Conservation (phyloP, 2,797 vertebrate genomes). For the Phoxinus dragarum region DNA sequence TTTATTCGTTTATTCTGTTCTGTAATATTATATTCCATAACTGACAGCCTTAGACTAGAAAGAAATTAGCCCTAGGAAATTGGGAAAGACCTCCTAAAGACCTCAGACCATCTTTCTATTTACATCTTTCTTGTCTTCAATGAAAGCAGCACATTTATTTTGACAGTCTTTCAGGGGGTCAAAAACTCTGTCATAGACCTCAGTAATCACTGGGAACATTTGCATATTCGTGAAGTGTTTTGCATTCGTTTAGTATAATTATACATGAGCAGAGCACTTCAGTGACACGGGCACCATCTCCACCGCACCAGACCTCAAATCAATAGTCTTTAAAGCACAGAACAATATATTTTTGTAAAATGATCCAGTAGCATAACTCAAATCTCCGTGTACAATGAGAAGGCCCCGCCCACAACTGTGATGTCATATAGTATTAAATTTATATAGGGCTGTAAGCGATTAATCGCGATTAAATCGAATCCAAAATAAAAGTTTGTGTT, state of each 20-base stretch:
- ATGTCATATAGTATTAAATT: not conserved
- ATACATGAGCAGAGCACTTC: conserved; percentile 21
- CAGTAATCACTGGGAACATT: conserved; percentile 28
- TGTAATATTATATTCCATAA: not conserved
- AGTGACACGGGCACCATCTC: conserved; percentile 4
- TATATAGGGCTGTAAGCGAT: no score
- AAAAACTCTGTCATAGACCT: conserved; percentile 32
- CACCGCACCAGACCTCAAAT: not conserved
- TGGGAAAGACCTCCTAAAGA: conserved; percentile 3
- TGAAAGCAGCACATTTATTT: conserved; percentile 35
- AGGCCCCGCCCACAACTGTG: not conserved
- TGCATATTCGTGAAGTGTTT: conserved; percentile 36
- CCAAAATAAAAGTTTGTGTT: no score
- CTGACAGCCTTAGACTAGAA: not conserved
- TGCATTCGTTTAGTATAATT: conserved; percentile 37
- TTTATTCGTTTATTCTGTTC: not conserved
- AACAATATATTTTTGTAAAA: conserved; percentile 5
- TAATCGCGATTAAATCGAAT: no score
- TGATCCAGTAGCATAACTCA: not conserved
- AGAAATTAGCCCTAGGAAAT: not conserved
- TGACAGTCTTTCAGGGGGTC: conserved; percentile 21
- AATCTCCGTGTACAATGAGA: not conserved
- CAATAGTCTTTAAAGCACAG: not conserved
- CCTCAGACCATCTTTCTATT: not conserved
- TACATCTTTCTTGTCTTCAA: conserved; percentile 14